These are phyloP conservation scores for Spodoptera litura DNA, from an alignment of 1,140 invertebrate species.

Conservation along the genomic window DNA sequence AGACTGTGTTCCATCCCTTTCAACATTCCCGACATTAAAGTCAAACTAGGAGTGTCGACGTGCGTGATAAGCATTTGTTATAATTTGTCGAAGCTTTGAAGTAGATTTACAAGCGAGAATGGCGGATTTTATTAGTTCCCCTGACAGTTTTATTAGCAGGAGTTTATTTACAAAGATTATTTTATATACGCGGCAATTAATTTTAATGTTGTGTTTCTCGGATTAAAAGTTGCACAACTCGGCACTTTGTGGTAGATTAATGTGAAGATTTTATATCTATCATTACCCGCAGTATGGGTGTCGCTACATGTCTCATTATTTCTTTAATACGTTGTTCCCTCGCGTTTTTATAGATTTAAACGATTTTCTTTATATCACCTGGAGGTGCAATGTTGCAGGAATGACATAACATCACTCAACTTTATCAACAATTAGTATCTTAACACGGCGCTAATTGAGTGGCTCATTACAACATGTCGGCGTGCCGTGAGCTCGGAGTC, in stretches of 20 bases:
- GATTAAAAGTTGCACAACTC: slow-evolving; percentile 15
- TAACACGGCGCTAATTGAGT: slow-evolving; percentile 3
- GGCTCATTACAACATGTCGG: slow-evolving; percentile 5
- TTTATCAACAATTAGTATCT: slow-evolving; percentile 11
- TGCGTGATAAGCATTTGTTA: slow-evolving; percentile 20
- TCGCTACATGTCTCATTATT: no score
- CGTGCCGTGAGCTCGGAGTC: slow-evolving; percentile 1
- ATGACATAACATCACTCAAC: neutral
- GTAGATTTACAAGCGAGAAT: slow-evolving; percentile 31
- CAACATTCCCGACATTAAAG: slow-evolving; percentile 14
- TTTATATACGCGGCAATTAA: slow-evolving; percentile 20
- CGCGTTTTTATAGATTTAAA: no score
- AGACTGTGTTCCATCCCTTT: neutral
- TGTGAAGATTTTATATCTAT: neutral
- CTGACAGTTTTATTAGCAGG: slow-evolving; percentile 32
- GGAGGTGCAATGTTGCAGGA: no score
- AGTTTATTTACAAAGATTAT: slow-evolving; percentile 18
- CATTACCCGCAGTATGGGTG: neutral
- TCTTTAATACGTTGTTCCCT: no score
- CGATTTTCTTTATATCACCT: no score
- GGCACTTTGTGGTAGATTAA: slow-evolving; percentile 11
- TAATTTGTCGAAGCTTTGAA: slow-evolving; percentile 40
- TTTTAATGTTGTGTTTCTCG: slow-evolving; percentile 6
- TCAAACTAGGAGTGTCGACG: neutral
- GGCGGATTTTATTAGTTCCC: slow-evolving; percentile 20